phyloP scores from a whole-genome alignment of 2,797 vertebrate genomes.

The Toxotes lorentzi region DNA sequence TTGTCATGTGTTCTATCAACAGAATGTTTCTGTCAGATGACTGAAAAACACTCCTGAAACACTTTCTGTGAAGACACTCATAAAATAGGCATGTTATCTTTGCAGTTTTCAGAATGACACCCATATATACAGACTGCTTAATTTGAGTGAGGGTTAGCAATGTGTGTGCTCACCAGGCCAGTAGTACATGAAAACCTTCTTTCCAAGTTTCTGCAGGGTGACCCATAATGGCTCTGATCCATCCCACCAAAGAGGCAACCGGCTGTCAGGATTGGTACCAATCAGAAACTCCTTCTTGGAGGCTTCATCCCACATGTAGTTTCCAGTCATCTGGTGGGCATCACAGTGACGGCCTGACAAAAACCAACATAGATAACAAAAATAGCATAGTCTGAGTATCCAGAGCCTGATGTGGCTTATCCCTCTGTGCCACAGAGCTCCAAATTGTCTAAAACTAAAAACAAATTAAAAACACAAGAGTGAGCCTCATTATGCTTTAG shows the following conservation, averaged over 20 bases:
- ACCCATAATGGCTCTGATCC: constrained; percentile 96
- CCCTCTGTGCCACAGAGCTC: not conserved
- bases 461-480: not conserved
- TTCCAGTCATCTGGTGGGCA: constrained; percentile 94
- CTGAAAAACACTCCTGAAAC: too few species aligned
- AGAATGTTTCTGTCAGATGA: too few species aligned
- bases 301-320: constrained; percentile 94
- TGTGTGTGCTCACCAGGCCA: constrained; percentile 91
- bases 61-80: too few species aligned
- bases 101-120: not conserved
- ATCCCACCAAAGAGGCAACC: constrained; percentile 93
- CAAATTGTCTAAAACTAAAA: not conserved
- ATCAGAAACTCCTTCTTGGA: constrained; percentile 91
- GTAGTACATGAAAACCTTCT: constrained; percentile 93
- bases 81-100: not conserved
- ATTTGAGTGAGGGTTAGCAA: not conserved
- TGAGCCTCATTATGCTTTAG: not conserved
- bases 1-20: too few species aligned
- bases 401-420: not conserved
- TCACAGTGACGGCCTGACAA: constrained; percentile 91
- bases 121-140: not conserved
- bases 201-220: constrained; percentile 90
- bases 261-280: constrained; percentile 91
- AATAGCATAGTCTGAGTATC: not conserved
- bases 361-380: not conserved